Evolutionary conservation across 2,113 vertebrate genomes (phyloP), one percentile per base, ranked within the genome.

Genomic region (Phalacrocorax carbo): DNA sequence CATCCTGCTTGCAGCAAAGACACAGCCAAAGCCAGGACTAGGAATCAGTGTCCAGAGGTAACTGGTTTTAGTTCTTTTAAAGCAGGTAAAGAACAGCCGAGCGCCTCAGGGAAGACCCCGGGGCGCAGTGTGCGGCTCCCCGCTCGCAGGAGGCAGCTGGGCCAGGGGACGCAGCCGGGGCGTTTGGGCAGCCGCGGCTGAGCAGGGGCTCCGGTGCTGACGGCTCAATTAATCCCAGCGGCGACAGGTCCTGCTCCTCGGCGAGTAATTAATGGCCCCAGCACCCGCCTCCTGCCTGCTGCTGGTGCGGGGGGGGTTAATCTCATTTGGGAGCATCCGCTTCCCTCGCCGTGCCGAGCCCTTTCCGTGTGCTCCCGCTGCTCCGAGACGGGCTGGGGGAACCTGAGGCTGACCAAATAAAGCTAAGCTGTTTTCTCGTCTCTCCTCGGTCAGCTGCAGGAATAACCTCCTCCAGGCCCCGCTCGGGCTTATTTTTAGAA

Each of bases 321-420:
- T 76, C 80, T 49, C 62, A 13, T 36, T 10, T 8, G 1, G 7
- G 73, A 78, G 75, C 79, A 78, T 51, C 69, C 4, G 0, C 12
- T 75, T 40, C 75, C 75, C 48, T 72, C n/a, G 48, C 72, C 8
- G 52, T 0, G 0, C 61, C 0, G 0, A 90, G 73, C 70, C 80
- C 81, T n/a, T 48, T 34, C 76, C 1, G 0, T 32, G 81, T 1
- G 54, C 73, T 84, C 87, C 75, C 0, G 32, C 86, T 82, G 87
- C 80, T 51, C 80, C 8, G 0, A 25, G 76, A 15, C 4, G 7
- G 36, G n/a, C 60, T 71, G 51, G 26, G 86, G 52, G 23, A 15
- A 76, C n/a, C 64, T 38, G 42, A 20, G 1, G 0, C 2, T 21
- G 55, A 40, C 16, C 85, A 87, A 85, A 55, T 10, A 81, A 36